Percentiles rank a stretch among this genome's conserved stretches.
Conservation (phyloP, 2,888 invertebrate species). For the Acutogordius australiensis region DNA sequence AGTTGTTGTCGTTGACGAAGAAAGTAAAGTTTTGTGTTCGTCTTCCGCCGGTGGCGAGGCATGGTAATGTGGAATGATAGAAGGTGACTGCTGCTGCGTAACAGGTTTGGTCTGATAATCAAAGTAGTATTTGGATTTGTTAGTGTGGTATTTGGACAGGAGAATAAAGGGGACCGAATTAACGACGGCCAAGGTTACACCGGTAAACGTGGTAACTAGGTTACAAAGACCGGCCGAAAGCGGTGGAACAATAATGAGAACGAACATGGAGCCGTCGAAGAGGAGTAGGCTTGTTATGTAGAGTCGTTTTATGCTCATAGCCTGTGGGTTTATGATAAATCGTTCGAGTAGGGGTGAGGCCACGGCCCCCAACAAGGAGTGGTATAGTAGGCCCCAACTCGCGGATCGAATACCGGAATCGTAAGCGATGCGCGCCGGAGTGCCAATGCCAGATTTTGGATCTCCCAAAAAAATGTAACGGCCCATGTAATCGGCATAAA, state of each 20-base stretch:
- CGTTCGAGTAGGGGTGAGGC: slow-evolving; percentile 1
- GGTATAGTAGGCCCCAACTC: slow-evolving; percentile 1
- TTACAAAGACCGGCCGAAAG: not conserved
- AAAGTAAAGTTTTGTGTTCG: no score
- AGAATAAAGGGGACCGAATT: slow-evolving; percentile 6
- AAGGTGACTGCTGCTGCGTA: no score
- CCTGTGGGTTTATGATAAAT: not conserved
- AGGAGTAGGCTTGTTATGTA: not conserved
- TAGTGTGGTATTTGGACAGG: not conserved
- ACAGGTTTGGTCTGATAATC: no score
- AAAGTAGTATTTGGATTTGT: slow-evolving; percentile 8
- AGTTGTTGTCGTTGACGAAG: no score
- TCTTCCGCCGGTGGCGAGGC: no score
- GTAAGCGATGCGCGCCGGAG: not conserved
- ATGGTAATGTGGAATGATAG: no score
- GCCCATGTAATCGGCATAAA: slow-evolving; percentile 4
- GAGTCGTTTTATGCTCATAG: not conserved
- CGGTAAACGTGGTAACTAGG: not conserved
- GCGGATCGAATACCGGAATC: not conserved
- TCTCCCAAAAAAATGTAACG: slow-evolving; percentile 4
- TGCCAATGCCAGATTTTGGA: not conserved
- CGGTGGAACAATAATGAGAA: not conserved
- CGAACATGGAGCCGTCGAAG: not conserved
- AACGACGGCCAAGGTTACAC: slow-evolving; percentile 1
- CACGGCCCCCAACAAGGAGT: not conserved